Evolutionary conservation across 2,888 invertebrate genomes (phyloP), one percentile per base, ranked within the genome.

Genomic region (Apodemia mormo): DNA sequence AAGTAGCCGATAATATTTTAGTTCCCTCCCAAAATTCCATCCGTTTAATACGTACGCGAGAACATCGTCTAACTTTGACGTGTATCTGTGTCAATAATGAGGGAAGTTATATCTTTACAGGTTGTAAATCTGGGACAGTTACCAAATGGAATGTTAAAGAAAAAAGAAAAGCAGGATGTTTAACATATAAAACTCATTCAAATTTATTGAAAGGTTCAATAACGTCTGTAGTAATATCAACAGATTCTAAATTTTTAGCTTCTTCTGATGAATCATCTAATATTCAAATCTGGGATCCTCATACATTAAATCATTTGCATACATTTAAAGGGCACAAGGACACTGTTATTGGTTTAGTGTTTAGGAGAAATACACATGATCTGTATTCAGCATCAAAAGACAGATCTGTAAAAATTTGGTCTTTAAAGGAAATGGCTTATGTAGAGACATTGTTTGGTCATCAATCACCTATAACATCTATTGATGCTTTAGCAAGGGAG

Each of bases 371-470:
- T 76, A 96, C 97, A 3, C 97, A 98, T 88, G 96, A 97, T 68
- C 92, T 99, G 72, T 99, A 96, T 83, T 96, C 97, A 0, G 95
- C 95, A 3, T 96, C 96, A 72, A 95, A 95, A 84, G 97, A 97
- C 83, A 94, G 96, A 76, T 95, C 96, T 22, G 96, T 99, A 0
- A 98, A 98, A 94, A 96, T 98, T 71, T 99, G 99, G 99, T 97
- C 97, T 76, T 91, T 99, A 69, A 97, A 98, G 90, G 99, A 99
- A 86, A 97, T 98, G 97, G 96, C 97, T 2, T 99, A 98, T 88
- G 97, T 99, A 10, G 99, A 99, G 92, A 97, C 98, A 68, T 92
- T 99, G 94, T 97, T 97, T 93, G 99, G 99, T 4, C 99, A 99
- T 88, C 97, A 98, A 86, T 96, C 96, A 78, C 94, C 94, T 2